phyloP scores from a whole-genome alignment of 2,113 vertebrate genomes.

The Mobula hypostoma region DNA sequence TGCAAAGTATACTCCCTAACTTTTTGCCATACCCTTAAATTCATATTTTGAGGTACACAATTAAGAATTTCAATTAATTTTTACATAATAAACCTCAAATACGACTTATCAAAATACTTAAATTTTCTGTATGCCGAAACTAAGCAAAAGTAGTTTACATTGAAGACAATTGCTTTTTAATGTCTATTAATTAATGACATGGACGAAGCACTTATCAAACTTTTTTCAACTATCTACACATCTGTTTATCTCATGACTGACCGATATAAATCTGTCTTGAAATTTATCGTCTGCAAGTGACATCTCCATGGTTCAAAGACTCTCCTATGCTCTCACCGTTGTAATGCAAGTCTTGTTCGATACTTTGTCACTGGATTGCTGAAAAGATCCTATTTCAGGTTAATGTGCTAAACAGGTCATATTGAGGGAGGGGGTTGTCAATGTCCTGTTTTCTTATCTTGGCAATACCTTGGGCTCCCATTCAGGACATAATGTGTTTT shows the following conservation, averaged over 20 bases:
- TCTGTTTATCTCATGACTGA: background rate
- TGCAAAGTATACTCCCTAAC: background rate
- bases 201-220: background rate
- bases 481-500: background rate
- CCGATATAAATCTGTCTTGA: background rate
- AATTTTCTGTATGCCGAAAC: background rate
- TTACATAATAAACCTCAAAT: background rate
- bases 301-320: background rate
- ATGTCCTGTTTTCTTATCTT: conserved; percentile 18
- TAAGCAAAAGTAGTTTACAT: background rate
- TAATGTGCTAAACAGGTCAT: background rate
- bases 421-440: background rate
- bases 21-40: background rate
- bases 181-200: background rate
- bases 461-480: background rate
- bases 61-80: background rate
- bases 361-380: background rate
- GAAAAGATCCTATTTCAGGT: background rate
- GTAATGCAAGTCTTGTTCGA: background rate
- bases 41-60: background rate
- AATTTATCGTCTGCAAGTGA: background rate
- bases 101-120: background rate
- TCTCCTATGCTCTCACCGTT: background rate
- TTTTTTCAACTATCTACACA: background rate
- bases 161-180: background rate